These are phyloP conservation scores for Gymnocephalus cernua DNA, from an alignment of 2,113 vertebrate genomes.

Conservation along the genomic window DNA sequence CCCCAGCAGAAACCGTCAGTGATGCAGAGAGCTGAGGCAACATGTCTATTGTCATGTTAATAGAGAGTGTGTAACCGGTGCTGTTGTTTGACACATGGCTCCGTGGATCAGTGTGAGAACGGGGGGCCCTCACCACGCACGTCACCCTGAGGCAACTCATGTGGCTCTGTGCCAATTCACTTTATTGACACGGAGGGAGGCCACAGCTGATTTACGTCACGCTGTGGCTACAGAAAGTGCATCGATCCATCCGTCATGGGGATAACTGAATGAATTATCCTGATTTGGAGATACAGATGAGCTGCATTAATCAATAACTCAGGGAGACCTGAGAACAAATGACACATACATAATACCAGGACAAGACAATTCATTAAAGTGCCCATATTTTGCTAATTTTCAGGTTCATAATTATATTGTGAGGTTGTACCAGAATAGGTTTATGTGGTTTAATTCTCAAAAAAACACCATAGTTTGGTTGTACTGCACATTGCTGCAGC, in stretches of 20 bases:
- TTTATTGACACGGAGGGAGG: slow-evolving; percentile 10
- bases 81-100: slow-evolving; percentile 32
- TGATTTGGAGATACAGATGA: too few species aligned
- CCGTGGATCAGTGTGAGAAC: slow-evolving; percentile 15
- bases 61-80: slow-evolving; percentile 34
- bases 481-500: too few species aligned
- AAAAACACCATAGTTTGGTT: too few species aligned
- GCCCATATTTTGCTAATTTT: too few species aligned
- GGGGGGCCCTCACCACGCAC: background rate
- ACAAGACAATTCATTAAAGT: too few species aligned
- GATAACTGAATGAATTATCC: background rate
- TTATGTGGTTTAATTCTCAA: too few species aligned
- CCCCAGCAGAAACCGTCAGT: slow-evolving; percentile 50
- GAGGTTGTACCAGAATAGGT: too few species aligned
- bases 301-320: too few species aligned
- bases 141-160: slow-evolving; percentile 25
- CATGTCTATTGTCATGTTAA: slow-evolving; percentile 77
- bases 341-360: too few species aligned
- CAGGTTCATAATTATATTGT: too few species aligned
- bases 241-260: background rate
- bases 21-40: slow-evolving; percentile 32
- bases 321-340: too few species aligned
- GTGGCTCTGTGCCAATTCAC: slow-evolving; percentile 4
- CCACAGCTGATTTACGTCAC: slow-evolving; percentile 27
- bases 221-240: background rate